These are phyloP conservation scores for Mus musculus DNA, from an alignment of 2,113 vertebrate genomes.

Conservation along the genomic window DNA sequence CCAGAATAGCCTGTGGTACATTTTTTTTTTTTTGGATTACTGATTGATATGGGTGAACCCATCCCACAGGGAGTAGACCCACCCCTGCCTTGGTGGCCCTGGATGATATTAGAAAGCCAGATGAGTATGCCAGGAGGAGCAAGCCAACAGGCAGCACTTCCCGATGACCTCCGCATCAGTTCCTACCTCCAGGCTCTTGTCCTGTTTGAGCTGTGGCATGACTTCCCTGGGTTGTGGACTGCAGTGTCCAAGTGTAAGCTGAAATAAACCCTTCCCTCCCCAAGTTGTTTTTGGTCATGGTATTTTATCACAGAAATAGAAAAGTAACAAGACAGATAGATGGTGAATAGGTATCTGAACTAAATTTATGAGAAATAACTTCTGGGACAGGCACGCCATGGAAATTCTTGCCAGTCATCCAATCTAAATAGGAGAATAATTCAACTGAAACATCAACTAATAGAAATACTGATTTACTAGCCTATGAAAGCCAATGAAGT, in stretches of 20 bases:
- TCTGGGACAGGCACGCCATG: background rate
- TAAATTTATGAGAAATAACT: no score
- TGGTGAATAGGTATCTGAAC: background rate
- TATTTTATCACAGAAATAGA: background rate
- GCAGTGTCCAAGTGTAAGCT: background rate
- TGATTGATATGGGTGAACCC: background rate
- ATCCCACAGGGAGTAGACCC: background rate
- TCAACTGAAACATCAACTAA: background rate
- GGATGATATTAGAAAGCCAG: background rate
- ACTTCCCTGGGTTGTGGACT: background rate
- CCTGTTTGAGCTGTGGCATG: background rate
- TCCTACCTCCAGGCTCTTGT: background rate
- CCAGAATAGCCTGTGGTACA: background rate
- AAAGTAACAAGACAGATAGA: background rate
- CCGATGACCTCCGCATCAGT: background rate
- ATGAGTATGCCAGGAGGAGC: background rate
- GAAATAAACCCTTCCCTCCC: background rate
- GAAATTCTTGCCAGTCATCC: background rate
- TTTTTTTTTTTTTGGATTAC: background rate
- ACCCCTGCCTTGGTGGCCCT: background rate
- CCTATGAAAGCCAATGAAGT: background rate
- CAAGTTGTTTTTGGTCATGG: background rate
- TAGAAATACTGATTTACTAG: background rate
- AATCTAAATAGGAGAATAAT: background rate
- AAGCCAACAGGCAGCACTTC: background rate